These are phyloP conservation scores for Parnassius orleans DNA, from an alignment of 2,888 invertebrate species.

Conservation along the genomic window DNA sequence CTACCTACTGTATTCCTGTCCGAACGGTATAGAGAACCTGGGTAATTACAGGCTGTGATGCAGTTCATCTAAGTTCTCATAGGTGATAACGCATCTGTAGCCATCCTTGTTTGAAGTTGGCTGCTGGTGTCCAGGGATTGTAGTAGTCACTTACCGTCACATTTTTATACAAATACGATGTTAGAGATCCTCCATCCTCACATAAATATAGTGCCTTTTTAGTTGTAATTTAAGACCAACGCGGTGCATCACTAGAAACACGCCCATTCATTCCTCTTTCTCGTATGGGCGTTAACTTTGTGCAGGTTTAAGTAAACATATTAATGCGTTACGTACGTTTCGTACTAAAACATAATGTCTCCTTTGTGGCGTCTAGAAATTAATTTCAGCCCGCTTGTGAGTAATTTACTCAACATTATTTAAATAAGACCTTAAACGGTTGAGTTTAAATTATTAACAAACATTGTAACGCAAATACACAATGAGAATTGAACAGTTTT, in stretches of 20 bases:
- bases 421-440: background rate
- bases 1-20: too few species aligned
- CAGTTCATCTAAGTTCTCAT: too few species aligned
- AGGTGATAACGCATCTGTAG: too few species aligned
- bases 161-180: too few species aligned
- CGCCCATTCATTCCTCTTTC: conserved; percentile 1
- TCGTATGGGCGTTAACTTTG: conserved; percentile 7
- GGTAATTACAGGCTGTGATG: too few species aligned
- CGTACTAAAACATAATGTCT: background rate
- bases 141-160: too few species aligned
- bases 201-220: too few species aligned
- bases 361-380: conserved; percentile 18
- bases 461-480: background rate
- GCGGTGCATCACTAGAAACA: background rate
- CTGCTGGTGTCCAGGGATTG: too few species aligned
- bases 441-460: background rate
- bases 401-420: conserved; percentile 5
- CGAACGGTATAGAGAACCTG: too few species aligned
- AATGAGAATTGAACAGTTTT: background rate
- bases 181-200: too few species aligned
- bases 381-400: conserved; percentile 8
- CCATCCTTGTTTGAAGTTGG: too few species aligned
- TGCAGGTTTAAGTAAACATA: conserved; percentile 9
- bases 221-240: background rate
- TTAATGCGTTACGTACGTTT: conserved; percentile 16